phyloP scores from a whole-genome alignment of 2,888 invertebrate species.

The Heliconius cydno region DNA sequence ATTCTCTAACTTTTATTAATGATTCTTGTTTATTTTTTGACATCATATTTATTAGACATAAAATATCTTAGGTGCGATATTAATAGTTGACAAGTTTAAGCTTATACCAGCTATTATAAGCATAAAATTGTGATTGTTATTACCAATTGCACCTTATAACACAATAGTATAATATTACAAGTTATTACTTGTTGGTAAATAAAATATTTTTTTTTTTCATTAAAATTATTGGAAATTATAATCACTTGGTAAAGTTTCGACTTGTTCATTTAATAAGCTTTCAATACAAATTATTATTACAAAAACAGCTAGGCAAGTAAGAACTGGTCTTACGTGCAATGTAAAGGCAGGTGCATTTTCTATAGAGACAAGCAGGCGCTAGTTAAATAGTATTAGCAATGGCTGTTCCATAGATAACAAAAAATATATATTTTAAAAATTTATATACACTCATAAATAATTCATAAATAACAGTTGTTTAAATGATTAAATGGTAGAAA shows the following conservation, averaged over 20 bases:
- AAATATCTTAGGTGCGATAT: slow-evolving; percentile 39
- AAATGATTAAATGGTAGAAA: background rate
- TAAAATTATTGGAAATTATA: background rate
- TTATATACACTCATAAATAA: slow-evolving; percentile 14
- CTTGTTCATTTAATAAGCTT: slow-evolving; percentile 35
- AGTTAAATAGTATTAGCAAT: slow-evolving; percentile 36
- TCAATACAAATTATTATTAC: slow-evolving; percentile 19
- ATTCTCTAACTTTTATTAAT: slow-evolving; percentile 68
- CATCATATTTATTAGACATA: slow-evolving; percentile 57
- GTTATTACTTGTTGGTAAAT: background rate
- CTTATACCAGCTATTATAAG: slow-evolving; percentile 34
- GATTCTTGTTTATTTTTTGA: slow-evolving; percentile 67
- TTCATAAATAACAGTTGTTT: slow-evolving; percentile 1
- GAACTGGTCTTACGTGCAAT: slow-evolving; percentile 41
- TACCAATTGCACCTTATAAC: too few relatives aligned
- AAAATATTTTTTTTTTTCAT: background rate
- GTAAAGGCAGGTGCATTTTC: slow-evolving; percentile 46
- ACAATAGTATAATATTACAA: too few relatives aligned
- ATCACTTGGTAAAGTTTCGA: slow-evolving; percentile 28
- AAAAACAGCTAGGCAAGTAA: slow-evolving; percentile 39
- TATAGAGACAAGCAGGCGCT: slow-evolving; percentile 46
- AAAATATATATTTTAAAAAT: slow-evolving; percentile 22
- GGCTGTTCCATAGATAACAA: slow-evolving; percentile 39
- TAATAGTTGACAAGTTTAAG: slow-evolving; percentile 31
- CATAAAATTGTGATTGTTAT: background rate